Percentiles rank a stretch among this genome's conserved stretches.
These are phyloP conservation scores for Gobius niger DNA, from an alignment of 2,113 vertebrate genomes.

Conservation along the genomic window DNA sequence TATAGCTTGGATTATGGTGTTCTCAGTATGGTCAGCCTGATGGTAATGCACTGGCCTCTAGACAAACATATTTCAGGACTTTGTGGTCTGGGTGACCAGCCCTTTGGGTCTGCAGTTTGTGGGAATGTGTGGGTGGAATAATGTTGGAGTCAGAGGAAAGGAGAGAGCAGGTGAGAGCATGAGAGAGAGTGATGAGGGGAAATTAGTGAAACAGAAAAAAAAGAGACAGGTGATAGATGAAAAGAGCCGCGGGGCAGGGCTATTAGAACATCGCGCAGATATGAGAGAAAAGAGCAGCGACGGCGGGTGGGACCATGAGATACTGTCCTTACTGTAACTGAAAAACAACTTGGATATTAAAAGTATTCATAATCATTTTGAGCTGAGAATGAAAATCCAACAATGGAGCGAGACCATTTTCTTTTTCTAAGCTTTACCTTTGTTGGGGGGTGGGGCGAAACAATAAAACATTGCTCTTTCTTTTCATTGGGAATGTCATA, in stretches of 20 bases:
- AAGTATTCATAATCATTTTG: neutral
- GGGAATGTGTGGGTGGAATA: slow-evolving; percentile 55
- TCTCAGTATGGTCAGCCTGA: slow-evolving; percentile 48
- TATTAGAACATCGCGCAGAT: neutral
- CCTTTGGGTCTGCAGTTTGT: slow-evolving; percentile 38
- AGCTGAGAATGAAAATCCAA: neutral
- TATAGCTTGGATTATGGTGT: slow-evolving; percentile 26
- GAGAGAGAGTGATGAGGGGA: slow-evolving; percentile 29
- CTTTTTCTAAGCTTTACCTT: too few relatives aligned
- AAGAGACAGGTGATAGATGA: slow-evolving; percentile 32
- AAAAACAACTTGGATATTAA: neutral
- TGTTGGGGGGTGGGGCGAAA: too few relatives aligned
- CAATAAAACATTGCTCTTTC: too few relatives aligned
- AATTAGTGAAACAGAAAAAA: slow-evolving; percentile 49
- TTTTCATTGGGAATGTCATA: too few relatives aligned
- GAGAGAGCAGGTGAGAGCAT: slow-evolving; percentile 23
- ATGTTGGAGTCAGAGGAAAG: slow-evolving; percentile 40
- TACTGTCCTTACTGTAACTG: neutral
- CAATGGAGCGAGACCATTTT: too few relatives aligned
- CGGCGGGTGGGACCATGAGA: neutral
- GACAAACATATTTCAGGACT: slow-evolving; percentile 49
- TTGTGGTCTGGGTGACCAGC: slow-evolving; percentile 51
- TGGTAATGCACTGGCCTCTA: slow-evolving; percentile 35
- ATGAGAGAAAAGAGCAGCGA: neutral
- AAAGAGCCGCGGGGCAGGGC: neutral